These are phyloP conservation scores for Arrhamphus sclerolepis DNA, from an alignment of 2,797 vertebrate species.

Conservation along the genomic window DNA sequence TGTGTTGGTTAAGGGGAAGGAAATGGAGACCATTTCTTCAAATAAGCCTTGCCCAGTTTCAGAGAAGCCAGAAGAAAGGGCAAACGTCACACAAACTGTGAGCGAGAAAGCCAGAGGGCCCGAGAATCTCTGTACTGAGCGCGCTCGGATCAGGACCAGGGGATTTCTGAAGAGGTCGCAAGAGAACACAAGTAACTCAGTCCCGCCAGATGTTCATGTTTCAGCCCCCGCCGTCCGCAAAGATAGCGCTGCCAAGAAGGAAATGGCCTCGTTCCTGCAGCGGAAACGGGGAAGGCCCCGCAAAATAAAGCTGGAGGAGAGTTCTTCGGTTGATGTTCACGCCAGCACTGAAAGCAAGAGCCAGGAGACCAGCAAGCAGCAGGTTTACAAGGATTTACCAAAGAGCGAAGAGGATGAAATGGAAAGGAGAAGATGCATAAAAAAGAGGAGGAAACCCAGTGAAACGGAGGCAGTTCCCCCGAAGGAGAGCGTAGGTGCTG, in stretches of 20 bases:
- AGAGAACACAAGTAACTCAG: neutral
- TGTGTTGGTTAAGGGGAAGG: conserved; percentile 37
- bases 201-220: neutral
- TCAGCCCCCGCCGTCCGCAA: fast-evolving
- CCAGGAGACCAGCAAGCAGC: neutral
- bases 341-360: neutral
- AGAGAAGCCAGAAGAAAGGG: neutral
- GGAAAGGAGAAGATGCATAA: neutral
- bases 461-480: neutral
- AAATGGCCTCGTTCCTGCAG: neutral
- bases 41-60: neutral
- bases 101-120: neutral
- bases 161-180: conserved; percentile 23
- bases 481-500: neutral
- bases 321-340: fast-evolving
- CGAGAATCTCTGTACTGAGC: neutral
- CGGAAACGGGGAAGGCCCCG: conserved; percentile 50
- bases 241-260: neutral
- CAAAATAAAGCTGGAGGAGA: conserved; percentile 14
- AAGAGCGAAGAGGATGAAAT: neutral
- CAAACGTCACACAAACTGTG: neutral
- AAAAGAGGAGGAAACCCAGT: neutral
- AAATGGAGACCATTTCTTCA: neutral
- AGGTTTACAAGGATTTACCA: neutral
- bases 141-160: conserved; percentile 36